Evolutionary conservation across 92 coral and sea anemone species (phyloP).

Genomic region (Epizoanthus stellaris): DNA sequence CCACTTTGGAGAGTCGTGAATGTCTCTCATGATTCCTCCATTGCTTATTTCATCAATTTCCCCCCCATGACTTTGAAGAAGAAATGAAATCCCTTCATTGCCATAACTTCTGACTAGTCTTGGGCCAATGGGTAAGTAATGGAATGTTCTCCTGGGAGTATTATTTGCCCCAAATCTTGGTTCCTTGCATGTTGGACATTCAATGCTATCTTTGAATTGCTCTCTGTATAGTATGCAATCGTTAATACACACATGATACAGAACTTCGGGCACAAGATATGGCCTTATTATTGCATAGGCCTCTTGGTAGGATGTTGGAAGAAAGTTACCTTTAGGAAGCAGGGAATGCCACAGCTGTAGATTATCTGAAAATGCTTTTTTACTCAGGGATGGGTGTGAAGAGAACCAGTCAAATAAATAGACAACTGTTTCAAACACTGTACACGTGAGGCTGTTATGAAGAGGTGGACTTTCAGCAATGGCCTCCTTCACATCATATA

Average conservation of each 20-base stretch:
- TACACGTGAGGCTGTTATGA: constrained; percentile 40
- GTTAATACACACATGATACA: constrained; percentile 46
- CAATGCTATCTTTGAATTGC: constrained; percentile 12
- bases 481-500: constrained; percentile 24
- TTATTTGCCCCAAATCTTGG: constrained; percentile 40
- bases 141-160: constrained; percentile 51
- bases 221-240: constrained; percentile 56
- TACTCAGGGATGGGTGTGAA: constrained; percentile 64
- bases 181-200: constrained; percentile 40
- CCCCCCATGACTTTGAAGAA: constrained; percentile 54
- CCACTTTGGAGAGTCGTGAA: constrained; percentile 59
- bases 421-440: constrained; percentile 53
- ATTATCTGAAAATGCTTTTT: constrained; percentile 63
- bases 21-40: constrained; percentile 39
- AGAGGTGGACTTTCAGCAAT: constrained; percentile 46
- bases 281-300: constrained; percentile 54
- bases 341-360: constrained; percentile 46
- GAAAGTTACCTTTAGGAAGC: constrained; percentile 54
- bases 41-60: background rate
- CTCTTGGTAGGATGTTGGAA: constrained; percentile 46
- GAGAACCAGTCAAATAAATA: constrained; percentile 62
- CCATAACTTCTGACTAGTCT: constrained; percentile 59
- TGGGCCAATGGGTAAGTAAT: constrained; percentile 60
- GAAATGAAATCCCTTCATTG: constrained; percentile 13
- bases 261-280: constrained; percentile 42